Base-by-base conservation (phyloP, 2,888 invertebrate species). In the Drosophila cognata region DNA sequence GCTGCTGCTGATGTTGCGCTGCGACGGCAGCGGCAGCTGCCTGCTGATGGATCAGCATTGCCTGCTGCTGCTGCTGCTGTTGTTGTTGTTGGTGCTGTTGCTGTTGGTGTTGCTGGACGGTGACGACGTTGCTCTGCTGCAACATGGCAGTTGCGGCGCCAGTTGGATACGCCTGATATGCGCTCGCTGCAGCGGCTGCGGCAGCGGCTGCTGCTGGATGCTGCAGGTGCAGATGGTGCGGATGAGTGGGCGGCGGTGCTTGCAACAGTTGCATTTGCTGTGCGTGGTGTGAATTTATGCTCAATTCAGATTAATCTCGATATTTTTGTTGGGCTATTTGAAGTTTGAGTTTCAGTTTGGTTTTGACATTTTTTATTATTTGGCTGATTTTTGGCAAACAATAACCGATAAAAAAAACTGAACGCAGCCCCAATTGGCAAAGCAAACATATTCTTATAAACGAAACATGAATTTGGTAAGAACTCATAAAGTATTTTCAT, bases 261-360 rank as follows among this genome's bases (percentile, higher is more conserved):
- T 92, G 92, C 86, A 93, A 91, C 91, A 93, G 89, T 92, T 92
- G 93, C 92, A 93, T 92, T 92, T 93, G 93, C 92, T 92, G 91
- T 92, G 88, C 90, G 82, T 87, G 81, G 83, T 85, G 86, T 90
- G 91, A 84, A 79, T 78, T 80, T 81, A 73, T 74, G 73, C 82
- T 79, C 78, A 76, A 76, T 83, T 85, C 82, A 89, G 89, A 90
- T 89, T 91, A 91, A 90, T 85, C 58, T 74, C 60, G 52, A 64
- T 72, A 67, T 50, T 71, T 56, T 75, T 67, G 66, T 71, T 78
- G 53, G 57, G 67, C 64, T 66, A 71, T 80, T 84, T 74, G 66
- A 60, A 81, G 59, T 88, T 82, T 60, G 73, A 79, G 63, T 74
- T 79, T 74, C 53, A 76, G 52, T 67, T 62, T 62, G 72, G 74